Evolutionary conservation across 2,113 vertebrate genomes (phyloP), one percentile per base, ranked within the genome.

Genomic region (Pseudorhombus dupliciocellatus): DNA sequence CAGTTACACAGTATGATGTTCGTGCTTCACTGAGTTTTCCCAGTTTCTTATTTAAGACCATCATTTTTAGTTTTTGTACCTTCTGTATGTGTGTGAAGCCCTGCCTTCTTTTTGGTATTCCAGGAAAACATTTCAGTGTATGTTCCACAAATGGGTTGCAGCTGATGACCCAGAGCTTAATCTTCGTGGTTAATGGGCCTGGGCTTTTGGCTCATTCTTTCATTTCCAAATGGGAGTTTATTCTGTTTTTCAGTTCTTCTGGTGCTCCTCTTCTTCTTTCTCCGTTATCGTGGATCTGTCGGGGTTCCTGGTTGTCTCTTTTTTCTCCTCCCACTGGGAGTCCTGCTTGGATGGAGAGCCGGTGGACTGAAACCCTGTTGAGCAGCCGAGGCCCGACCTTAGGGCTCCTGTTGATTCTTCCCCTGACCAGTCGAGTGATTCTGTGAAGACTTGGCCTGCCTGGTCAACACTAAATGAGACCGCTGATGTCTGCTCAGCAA

Each of bases 271-370:
- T 51, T 51, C 46, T 48, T 51, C n/a, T 18, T n/a, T 26, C 9
- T 18, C 20, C 14, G 11, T 58, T n/a, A n/a, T 21, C 34, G 8
- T 34, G 16, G 28, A 58, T 58, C 55, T 21, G 55, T 21, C 14
- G 11, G 55, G 11, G 31, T 31, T 58, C 28, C 14, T 56, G 15
- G 24, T 22, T 52, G 48, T 26, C 25, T 57, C 30, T 58, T 58
- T 21, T 58, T 58, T 58, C 28, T n/a, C 28, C 34, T 16, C 28
- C 55, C 55, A 31, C 28, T 58, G 55, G 55, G 30, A 58, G 55
- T 58, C 55, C 16, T 5, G 55, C 30, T 58, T 57, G 28, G 20
- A 34, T 34, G 18, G 30, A 57, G 20, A 21, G 55, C 55, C 7
- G 55, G 21, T 34, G 55, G 55, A 34, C 55, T 57, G 30, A 31